phyloP scores from a whole-genome alignment of 2,113 vertebrate genomes.

The Neodontobutis hainanensis region DNA sequence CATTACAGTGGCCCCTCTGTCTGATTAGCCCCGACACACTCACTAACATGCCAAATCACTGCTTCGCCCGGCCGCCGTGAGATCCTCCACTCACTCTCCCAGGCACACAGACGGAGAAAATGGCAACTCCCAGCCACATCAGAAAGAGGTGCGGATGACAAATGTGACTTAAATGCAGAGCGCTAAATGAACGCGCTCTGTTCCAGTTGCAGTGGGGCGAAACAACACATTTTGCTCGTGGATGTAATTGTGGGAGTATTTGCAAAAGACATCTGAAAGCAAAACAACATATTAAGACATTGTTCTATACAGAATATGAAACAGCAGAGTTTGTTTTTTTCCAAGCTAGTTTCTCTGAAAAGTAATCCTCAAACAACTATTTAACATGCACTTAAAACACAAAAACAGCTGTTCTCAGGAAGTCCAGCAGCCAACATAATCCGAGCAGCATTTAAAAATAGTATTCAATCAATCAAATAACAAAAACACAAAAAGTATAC shows the following conservation, averaged over 20 bases:
- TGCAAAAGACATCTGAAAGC: conserved; percentile 12
- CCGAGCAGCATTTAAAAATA: neutral
- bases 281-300: conserved; percentile 25
- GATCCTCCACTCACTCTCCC: conserved; percentile 75
- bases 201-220: conserved; percentile 18
- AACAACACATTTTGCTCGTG: neutral
- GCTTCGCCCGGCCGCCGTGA: conserved; percentile 87
- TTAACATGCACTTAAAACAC: neutral
- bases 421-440: neutral
- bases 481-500: too few species aligned
- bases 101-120: conserved; percentile 32
- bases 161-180: conserved; percentile 43
- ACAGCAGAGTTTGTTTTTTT: neutral
- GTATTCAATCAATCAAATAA: too few species aligned
- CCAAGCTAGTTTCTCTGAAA: too few species aligned
- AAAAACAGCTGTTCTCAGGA: conserved; percentile 1
- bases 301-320: conserved; percentile 4
- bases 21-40: conserved; percentile 98
- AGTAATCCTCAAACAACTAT: neutral
- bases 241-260: neutral
- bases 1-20: conserved; percentile 96
- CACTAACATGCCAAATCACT: conserved; percentile 99
- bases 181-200: conserved; percentile 35
- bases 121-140: conserved; percentile 18
- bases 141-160: conserved; percentile 22